A percentile compares a stretch with the other conserved stretches of the same genome.
phyloP scores from a whole-genome alignment of 92 coral and sea anemone genomes.

The Epizoanthus stellaris region DNA sequence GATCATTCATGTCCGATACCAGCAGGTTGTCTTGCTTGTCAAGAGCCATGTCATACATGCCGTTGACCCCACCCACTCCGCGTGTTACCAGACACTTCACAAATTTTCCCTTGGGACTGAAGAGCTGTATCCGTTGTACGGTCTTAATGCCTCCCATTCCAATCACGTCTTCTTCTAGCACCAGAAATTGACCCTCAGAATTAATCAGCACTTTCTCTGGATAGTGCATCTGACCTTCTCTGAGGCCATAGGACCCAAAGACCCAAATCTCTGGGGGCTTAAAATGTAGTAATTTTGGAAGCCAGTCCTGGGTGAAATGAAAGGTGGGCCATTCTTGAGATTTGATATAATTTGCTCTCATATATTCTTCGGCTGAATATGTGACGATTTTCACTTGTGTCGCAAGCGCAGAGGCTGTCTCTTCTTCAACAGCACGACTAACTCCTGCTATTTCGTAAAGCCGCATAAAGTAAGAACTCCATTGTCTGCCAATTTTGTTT shows the following conservation, averaged over 20 bases:
- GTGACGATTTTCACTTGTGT: conserved; percentile 58
- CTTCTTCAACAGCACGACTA: conserved; percentile 59
- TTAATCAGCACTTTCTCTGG: conserved; percentile 85
- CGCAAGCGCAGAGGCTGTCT: conserved; percentile 51
- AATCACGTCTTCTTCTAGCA: conserved; percentile 79
- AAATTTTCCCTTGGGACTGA: conserved; percentile 74
- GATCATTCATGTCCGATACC: conserved; percentile 68
- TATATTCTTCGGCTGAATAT: conserved; percentile 20
- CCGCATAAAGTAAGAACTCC: conserved; percentile 51
- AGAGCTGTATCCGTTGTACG: conserved; percentile 86
- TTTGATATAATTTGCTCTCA: conserved; percentile 28
- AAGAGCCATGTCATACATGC: conserved; percentile 86
- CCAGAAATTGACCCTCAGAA: conserved; percentile 75
- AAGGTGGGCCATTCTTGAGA: conserved; percentile 58
- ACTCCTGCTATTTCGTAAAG: conserved; percentile 57
- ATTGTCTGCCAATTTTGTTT: conserved; percentile 31
- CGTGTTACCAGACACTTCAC: conserved; percentile 74
- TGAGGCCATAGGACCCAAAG: conserved; percentile 88
- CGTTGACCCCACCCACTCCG: conserved; percentile 82
- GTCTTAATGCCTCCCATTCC: conserved; percentile 66
- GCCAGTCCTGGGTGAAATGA: conserved; percentile 56
- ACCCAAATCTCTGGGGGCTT: conserved; percentile 90
- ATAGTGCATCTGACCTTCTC: conserved; percentile 78
- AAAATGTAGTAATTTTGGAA: conserved; percentile 54
- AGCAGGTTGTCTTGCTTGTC: conserved; percentile 77